Percentiles rank a stretch among this genome's conserved stretches.
Evolutionary conservation across 1,140 invertebrate species (phyloP).

Genomic region (Euschistus heros): DNA sequence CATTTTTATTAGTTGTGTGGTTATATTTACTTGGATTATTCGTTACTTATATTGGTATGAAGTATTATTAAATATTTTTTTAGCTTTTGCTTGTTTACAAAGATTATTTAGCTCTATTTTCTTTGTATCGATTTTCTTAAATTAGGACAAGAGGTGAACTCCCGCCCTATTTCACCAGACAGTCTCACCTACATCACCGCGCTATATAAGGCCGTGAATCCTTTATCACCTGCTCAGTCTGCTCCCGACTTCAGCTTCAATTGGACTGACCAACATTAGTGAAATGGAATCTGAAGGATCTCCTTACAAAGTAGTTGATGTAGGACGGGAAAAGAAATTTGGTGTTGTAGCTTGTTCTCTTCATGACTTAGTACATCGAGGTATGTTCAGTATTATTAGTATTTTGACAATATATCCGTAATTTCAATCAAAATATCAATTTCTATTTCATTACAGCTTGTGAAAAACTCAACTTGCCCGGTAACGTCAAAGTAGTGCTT

Average conservation of each 20-base stretch:
- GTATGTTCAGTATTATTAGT: slow-evolving; percentile 28
- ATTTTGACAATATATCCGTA: neutral
- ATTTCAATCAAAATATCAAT: neutral
- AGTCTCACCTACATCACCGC: slow-evolving; percentile 5
- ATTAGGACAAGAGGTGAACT: slow-evolving; percentile 14
- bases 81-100: too few relatives aligned
- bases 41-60: too few relatives aligned
- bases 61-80: too few relatives aligned
- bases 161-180: slow-evolving; percentile 7
- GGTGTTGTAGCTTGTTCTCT: slow-evolving; percentile 64
- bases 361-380: slow-evolving; percentile 58
- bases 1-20: too few relatives aligned
- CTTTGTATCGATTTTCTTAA: slow-evolving; percentile 9
- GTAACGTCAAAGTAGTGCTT: slow-evolving; percentile 59
- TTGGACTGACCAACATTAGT: neutral
- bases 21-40: too few relatives aligned
- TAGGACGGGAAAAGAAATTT: slow-evolving; percentile 62
- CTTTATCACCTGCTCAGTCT: neutral
- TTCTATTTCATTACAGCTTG: slow-evolving; percentile 27
- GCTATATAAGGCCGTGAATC: neutral
- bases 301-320: slow-evolving; percentile 56
- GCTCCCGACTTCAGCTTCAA: too few relatives aligned
- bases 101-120: neutral
- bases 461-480: slow-evolving; percentile 47
- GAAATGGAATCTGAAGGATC: slow-evolving; percentile 8